Percentiles rank a stretch among this genome's conserved stretches.
These are phyloP conservation scores for Diceros bicornis DNA, from an alignment of 2,797 vertebrate species.

Conservation along the genomic window DNA sequence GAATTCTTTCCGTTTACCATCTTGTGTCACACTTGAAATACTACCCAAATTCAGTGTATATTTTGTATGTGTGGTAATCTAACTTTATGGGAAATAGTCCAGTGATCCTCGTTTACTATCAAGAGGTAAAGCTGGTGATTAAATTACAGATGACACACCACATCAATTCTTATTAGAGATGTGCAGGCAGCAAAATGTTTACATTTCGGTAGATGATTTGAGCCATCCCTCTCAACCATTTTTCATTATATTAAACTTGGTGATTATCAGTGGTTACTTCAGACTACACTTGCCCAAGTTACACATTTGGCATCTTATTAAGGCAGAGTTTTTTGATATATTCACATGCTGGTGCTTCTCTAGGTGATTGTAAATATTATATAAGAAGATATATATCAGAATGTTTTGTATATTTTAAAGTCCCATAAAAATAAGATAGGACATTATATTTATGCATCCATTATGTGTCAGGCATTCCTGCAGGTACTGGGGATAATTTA, in stretches of 20 bases:
- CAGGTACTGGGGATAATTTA: not conserved
- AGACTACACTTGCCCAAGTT: slow-evolving; percentile 68
- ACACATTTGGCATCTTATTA: slow-evolving; percentile 56
- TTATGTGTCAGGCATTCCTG: not conserved
- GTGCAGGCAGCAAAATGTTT: slow-evolving; percentile 85
- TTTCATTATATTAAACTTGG: slow-evolving; percentile 84
- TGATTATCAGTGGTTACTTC: slow-evolving; percentile 86
- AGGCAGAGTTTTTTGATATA: not conserved
- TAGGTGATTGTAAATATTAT: slow-evolving; percentile 65
- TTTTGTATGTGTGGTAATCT: slow-evolving; percentile 84
- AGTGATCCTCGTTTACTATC: slow-evolving; percentile 86
- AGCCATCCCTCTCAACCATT: slow-evolving; percentile 76
- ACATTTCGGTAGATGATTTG: slow-evolving; percentile 84
- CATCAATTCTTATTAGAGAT: slow-evolving; percentile 90
- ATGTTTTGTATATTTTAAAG: slow-evolving; percentile 6
- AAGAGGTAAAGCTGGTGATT: slow-evolving; percentile 89
- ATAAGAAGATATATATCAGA: slow-evolving; percentile 43
- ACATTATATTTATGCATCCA: not conserved
- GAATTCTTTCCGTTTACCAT: slow-evolving; percentile 84
- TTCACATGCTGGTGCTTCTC: not conserved
- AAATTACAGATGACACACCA: slow-evolving; percentile 90
- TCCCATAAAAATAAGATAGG: not conserved
- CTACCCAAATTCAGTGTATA: slow-evolving; percentile 80
- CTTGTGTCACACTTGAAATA: slow-evolving; percentile 81
- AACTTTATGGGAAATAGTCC: slow-evolving; percentile 85